phyloP scores from a whole-genome alignment of 2,113 vertebrate genomes.

The Hypocryptadius cinnamomeus region DNA sequence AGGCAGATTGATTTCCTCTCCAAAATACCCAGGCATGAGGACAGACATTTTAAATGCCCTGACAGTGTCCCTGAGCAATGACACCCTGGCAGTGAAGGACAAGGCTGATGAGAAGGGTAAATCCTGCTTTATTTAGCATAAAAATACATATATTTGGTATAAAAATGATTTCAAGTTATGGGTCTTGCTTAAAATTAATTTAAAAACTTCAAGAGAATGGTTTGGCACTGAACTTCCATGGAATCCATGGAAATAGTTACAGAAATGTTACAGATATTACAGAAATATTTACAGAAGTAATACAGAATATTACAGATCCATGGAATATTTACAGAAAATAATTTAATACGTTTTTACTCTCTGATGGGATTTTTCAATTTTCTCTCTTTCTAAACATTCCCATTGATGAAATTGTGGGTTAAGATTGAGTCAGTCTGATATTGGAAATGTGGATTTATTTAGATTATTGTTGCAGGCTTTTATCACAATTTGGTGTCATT shows the following conservation, averaged over 20 bases:
- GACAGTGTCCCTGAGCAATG: slow-evolving; percentile 86
- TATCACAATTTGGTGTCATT: not conserved
- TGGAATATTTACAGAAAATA: not conserved
- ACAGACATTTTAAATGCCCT: slow-evolving; percentile 85
- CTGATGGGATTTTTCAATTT: not conserved
- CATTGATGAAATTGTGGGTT: not conserved
- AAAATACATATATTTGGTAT: fast-evolving
- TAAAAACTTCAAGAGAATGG: not conserved
- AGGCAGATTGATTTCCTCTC: slow-evolving; percentile 86
- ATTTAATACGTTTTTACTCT: not conserved
- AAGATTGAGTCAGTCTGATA: not conserved
- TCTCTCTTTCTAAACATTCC: not conserved
- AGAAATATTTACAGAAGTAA: no score
- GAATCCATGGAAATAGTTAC: no score
- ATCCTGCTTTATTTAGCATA: not conserved
- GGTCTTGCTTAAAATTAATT: not conserved
- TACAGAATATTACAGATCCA: not conserved
- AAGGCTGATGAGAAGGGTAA: slow-evolving; percentile 90
- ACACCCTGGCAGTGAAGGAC: slow-evolving; percentile 86
- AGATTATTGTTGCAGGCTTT: not conserved
- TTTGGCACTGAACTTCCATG: not conserved
- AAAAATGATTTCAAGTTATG: fast-evolving
- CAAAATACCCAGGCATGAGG: slow-evolving; percentile 89
- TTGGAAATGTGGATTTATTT: not conserved
- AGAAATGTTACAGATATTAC: no score